Base-by-base conservation (phyloP, 2,113 vertebrate genomes). In the Antechinus stuartii region DNA sequence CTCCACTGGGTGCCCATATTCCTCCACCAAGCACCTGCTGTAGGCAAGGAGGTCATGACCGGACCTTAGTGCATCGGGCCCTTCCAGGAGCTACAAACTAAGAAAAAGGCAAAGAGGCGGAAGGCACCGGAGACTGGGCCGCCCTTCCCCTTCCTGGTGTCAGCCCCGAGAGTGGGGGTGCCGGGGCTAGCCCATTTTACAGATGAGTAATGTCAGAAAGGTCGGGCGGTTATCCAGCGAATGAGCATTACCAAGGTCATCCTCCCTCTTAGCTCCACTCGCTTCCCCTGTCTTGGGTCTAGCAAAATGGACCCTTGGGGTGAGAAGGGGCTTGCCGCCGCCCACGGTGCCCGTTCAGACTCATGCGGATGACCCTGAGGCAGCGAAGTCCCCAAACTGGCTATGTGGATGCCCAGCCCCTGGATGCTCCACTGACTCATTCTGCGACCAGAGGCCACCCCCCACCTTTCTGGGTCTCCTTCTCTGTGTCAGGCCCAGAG, bases 41-140 rank as follows among this genome's bases (percentile, higher is more conserved):
- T 5, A 22, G 30, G 35, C 68, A n/a, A n/a, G 14, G 35, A 35
- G 2, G 14, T n/a, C 0, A n/a, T 1, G 1, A 22, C 16, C 5
- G 4, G 26, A 9, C 8, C 9, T 61, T 25, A 19, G 61, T 35
- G 30, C 61, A 16, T 19, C 19, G 35, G 61, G 61, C 61, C 14
- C 61, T 42, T 84, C 68, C 35, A 22, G 35, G 35, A 84, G 35
- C 22, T 16, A 8, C 12, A 12, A 27, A 96, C 90, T 68, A 55
- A 16, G 42, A 55, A 4, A 68, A 16, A 68, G 30, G 61, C 61
- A 22, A 76, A 76, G 68, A 4, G 2, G 19, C 1, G 0, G 30
- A 68, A 35, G 12, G 30, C 11, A 12, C 61, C 2, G 14, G 16
- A n/a, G 7, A 6, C 35, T 2, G 16, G 16, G 1, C 14, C 0